Evolutionary conservation across 2,888 invertebrate species (phyloP), one percentile per base, ranked within the genome.

Genomic region (Lypha dubia): DNA sequence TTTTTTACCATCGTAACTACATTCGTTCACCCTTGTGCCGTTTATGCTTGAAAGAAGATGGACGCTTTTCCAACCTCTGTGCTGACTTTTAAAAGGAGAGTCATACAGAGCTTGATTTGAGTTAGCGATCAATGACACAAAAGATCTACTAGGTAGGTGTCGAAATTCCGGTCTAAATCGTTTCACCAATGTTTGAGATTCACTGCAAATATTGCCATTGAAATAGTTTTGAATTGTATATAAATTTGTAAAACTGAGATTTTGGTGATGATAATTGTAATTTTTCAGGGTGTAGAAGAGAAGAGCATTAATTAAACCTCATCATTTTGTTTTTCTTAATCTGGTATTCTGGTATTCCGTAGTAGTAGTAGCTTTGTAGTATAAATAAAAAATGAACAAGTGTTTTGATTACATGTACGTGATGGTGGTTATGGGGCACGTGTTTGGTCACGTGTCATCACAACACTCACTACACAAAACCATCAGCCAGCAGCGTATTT

Each of bases 401-500:
- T 76, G 71, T 83, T 83, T 79, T 79, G 85, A 79, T 83, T 83
- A 63, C 79, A 79, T 63, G 60, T 62, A 70, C 68, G 63, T 75
- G n/a, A n/a, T n/a, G n/a, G n/a, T n/a, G 74, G 79, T 82, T 51
- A 75, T 63, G 73, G 46, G 89, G 86, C 89, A 90, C 89, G 90
- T 89, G 90, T 88, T 88, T 87, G 88, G 89, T 87, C 90, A 90
- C 90, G 91, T 91, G 91, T 87, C 89, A 79, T 60, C 87, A 84
- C 86, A 86, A 60, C 67, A 79, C 58, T 87, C 86, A 79, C 58
- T 87, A 86, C 75, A 87, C 87, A 81, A 87, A 86, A 87, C 85
- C 86, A 82, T 86, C 84, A 86, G 84, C 85, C 86, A 82, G 85
- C 84, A 86, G 84, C 77, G 82, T 73, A 79, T 86, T 85, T 87